Evolutionary conservation across 2,888 invertebrate species (phyloP), one percentile per base, ranked within the genome.

Genomic region (Eretmocerus hayati): DNA sequence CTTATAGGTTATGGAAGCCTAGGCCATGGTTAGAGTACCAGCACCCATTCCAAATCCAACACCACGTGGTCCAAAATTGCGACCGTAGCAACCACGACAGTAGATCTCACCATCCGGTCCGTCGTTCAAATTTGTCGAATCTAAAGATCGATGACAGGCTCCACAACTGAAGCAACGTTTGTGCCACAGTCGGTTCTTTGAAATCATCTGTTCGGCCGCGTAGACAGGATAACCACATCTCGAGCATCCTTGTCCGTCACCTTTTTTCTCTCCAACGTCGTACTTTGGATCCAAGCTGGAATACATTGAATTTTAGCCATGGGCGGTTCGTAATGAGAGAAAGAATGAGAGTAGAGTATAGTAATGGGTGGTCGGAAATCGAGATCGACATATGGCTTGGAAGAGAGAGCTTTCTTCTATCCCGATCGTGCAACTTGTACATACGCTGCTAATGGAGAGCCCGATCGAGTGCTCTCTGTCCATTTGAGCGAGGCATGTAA

Each of bases 131-230:
- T 87, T 90, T 65, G 90, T 90, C 60, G 91, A 91, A 75, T 92
- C 92, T 70, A 88, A 78, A 61, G 90, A 90, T 73, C 85, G 85
- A 64, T 84, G 83, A 74, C 91, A 92, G 61, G 86, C 88, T 43
- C 81, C 82, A 74, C 95, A 95, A 73, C 85, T 85, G 82, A 95
- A 95, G 78, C 95, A 95, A 60, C 87, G 77, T 74, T 85, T 91
- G 77, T 96, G 95, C 90, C 90, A 91, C 65, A 87, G 77, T 67
- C 86, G 84, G 73, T 87, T 89, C 76, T 90, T 93, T 75, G 92
- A 93, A 76, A 92, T 83, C 87, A 93, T 92, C 74, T 93, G 90
- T 78, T 96, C 96, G 46, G 96, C 96, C 59, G 91, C 91, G 73
- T 88, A 96, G 3, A 96, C 95, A 42, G 87, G 84, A 74, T 84